Evolutionary conservation across 2,888 invertebrate species (phyloP), one percentile per base, ranked within the genome.

Genomic region (Epinotia brunnichana): DNA sequence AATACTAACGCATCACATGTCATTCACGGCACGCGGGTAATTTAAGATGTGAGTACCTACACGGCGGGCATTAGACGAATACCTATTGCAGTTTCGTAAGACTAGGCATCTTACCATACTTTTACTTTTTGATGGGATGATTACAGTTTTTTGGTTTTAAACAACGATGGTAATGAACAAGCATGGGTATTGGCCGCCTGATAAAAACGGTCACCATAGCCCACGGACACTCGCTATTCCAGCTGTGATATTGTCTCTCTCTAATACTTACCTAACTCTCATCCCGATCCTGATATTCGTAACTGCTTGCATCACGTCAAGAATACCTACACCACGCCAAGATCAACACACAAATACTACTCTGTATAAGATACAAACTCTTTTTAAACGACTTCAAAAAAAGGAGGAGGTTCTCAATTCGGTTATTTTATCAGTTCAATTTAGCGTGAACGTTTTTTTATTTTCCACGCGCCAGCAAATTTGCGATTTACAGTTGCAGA

Each of bases 321-420:
- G 7, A 35, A 35, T 35, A 35, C 35, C 35, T 35, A 35, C 9
- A 9, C 5, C 29, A 29, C 29, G 5, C 5, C 29, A n/a, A n/a
- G n/a, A n/a, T n/a, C n/a, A 78, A 77, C 78, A 78, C 76, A 67
- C 71, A 74, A 74, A 66, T 59, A 74, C 61, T 60, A 10, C 15
- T 35, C 54, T 56, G 1, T 54, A 21, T 9, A 35, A 60, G 5
- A 17, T 29, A 3, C 4, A 21, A 41, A 41, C 19, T 19, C 15
- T 13, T 39, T 29, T 29, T 5, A 7, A 29, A 29, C 29, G 0
- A 7, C 5, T 7, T 29, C 7, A 0, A 29, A 29, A 29, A 29
- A 29, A 29, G 5, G 29, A 29, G 3, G 29, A 29, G 29, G 29
- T 0, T 29, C 29, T 29, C 5, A 29, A 29, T 29, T 29, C 29